Percentiles rank a stretch among this genome's conserved stretches.
Evolutionary conservation across 2,888 invertebrate species (phyloP).

Genomic region (Leptarthrus brevirostris): DNA sequence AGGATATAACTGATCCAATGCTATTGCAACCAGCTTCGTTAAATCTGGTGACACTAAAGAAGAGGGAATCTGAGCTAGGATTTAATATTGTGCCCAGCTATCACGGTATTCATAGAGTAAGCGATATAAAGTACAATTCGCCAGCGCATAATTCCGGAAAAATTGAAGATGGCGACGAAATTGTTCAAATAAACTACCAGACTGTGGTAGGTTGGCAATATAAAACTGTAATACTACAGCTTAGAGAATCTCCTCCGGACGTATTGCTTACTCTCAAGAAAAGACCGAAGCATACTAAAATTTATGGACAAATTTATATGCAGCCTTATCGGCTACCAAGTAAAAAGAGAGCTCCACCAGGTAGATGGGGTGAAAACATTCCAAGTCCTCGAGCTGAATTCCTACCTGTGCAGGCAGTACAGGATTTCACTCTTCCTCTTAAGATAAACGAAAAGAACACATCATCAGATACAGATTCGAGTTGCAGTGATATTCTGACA

Average conservation of each 20-base stretch:
- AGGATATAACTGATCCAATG: slow-evolving; percentile 88
- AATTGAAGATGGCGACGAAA: slow-evolving; percentile 96
- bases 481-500: slow-evolving; percentile 71
- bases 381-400: slow-evolving; percentile 75
- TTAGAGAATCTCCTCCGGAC: slow-evolving; percentile 83
- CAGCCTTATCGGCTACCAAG: slow-evolving; percentile 80
- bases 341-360: slow-evolving; percentile 74
- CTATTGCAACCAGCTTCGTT: slow-evolving; percentile 92
- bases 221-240: slow-evolving; percentile 78
- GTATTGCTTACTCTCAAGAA: slow-evolving; percentile 85
- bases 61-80: slow-evolving; percentile 88
- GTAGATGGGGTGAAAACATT: slow-evolving; percentile 77
- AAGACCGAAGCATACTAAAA: slow-evolving; percentile 82
- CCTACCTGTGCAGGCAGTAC: slow-evolving; percentile 65
- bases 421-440: slow-evolving; percentile 72
- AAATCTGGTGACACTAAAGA: slow-evolving; percentile 86
- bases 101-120: slow-evolving; percentile 83
- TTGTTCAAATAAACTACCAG: slow-evolving; percentile 86
- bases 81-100: slow-evolving; percentile 89
- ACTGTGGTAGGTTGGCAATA: slow-evolving; percentile 85
- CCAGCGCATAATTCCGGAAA: slow-evolving; percentile 92
- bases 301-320: slow-evolving; percentile 76
- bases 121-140: slow-evolving; percentile 89
- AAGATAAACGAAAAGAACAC: slow-evolving; percentile 67
- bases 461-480: slow-evolving; percentile 68